Evolutionary conservation across 92 coral and sea anemone species (phyloP).

Genomic region (Actinernus sp.): DNA sequence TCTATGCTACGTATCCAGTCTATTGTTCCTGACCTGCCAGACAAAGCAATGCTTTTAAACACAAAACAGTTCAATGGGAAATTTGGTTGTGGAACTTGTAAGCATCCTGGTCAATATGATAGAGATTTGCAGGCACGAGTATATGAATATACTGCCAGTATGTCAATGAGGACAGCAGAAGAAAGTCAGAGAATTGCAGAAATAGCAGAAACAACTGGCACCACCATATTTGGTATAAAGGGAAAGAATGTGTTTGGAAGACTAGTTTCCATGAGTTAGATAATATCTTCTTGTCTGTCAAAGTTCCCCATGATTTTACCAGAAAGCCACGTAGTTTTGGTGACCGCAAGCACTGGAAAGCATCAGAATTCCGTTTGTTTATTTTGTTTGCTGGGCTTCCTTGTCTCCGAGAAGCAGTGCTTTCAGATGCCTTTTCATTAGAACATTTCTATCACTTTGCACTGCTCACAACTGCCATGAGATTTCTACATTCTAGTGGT

Average conservation of each 20-base stretch:
- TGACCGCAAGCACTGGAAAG: slow-evolving; percentile 37
- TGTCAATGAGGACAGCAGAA: slow-evolving; percentile 23
- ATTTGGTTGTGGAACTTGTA: slow-evolving; percentile 42
- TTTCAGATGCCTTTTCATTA: slow-evolving; percentile 2
- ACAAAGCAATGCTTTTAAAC: slow-evolving; percentile 33
- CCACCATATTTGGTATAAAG: slow-evolving; percentile 23
- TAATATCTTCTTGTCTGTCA: slow-evolving; percentile 16
- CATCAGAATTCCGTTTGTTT: slow-evolving; percentile 31
- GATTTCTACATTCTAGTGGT: neutral
- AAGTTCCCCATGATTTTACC: slow-evolving; percentile 31
- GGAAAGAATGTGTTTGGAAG: slow-evolving; percentile 16
- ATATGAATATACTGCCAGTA: neutral
- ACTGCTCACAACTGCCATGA: slow-evolving; percentile 12
- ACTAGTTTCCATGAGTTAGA: slow-evolving; percentile 10
- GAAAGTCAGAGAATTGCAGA: neutral
- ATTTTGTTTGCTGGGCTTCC: slow-evolving; percentile 32
- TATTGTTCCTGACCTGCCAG: slow-evolving; percentile 28
- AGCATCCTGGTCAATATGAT: slow-evolving; percentile 20
- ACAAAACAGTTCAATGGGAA: slow-evolving; percentile 25
- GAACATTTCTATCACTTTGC: slow-evolving; percentile 25
- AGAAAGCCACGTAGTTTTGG: slow-evolving; percentile 25
- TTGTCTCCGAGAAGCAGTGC: slow-evolving; percentile 22
- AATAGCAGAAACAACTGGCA: slow-evolving; percentile 2
- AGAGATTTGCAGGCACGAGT: slow-evolving; percentile 3
- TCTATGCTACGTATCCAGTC: slow-evolving; percentile 29